Conservation (phyloP, 2,113 vertebrate genomes). For the Charina bottae region DNA sequence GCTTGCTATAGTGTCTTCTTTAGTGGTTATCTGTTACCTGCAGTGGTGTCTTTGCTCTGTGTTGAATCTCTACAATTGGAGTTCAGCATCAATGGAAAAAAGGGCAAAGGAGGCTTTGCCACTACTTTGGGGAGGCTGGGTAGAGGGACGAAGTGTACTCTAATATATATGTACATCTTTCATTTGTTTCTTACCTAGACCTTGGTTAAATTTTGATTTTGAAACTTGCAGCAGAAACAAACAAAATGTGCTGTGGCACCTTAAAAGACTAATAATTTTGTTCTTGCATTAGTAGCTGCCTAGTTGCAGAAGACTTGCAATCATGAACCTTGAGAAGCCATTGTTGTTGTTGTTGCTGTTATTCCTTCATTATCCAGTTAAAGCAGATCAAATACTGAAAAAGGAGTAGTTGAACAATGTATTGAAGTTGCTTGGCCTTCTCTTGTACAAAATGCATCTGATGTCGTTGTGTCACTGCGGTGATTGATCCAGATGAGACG, state of each 20-base stretch:
- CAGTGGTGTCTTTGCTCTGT: constrained; percentile 62
- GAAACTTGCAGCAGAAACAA: constrained; percentile 51
- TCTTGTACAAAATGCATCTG: constrained; percentile 68
- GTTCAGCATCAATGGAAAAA: constrained; percentile 54
- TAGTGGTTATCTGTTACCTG: constrained; percentile 61
- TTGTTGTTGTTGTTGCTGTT: constrained; percentile 46
- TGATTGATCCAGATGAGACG: constrained; percentile 75
- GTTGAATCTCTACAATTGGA: constrained; percentile 56
- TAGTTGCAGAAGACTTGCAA: constrained; percentile 12
- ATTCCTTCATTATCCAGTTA: constrained; percentile 17
- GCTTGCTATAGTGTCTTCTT: constrained; percentile 65
- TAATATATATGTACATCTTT: constrained; percentile 47
- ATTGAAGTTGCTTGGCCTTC: constrained; percentile 71
- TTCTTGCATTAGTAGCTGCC: neutral
- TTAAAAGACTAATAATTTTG: constrained; percentile 56
- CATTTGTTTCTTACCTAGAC: constrained; percentile 54
- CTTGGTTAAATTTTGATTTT: constrained; percentile 53
- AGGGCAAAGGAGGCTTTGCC: constrained; percentile 52
- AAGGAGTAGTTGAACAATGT: constrained; percentile 59
- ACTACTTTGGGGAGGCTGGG: constrained; percentile 27
- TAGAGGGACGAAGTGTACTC: constrained; percentile 37
- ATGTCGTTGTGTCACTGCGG: constrained; percentile 70
- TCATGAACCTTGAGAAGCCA: constrained; percentile 10
- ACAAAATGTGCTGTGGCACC: constrained; percentile 56
- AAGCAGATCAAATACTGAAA: constrained; percentile 63